Conservation (phyloP, 2,797 vertebrate species). For the Crocidura indochinensis region DNA sequence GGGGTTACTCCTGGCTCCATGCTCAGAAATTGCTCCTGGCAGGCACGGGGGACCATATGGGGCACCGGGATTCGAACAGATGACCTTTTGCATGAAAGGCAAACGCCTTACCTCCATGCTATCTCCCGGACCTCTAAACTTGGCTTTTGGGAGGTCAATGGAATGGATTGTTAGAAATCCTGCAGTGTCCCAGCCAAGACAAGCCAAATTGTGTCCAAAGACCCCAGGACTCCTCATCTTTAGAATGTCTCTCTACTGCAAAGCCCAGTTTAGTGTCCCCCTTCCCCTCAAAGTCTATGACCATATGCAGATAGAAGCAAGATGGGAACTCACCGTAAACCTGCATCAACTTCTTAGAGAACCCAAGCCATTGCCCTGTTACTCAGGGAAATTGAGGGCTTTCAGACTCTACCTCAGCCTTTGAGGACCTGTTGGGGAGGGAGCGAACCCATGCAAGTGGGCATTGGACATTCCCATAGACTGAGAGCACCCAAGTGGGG, state of each 20-base stretch:
- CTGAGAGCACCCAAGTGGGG: not conserved
- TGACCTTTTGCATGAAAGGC: no score
- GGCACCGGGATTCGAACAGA: no score
- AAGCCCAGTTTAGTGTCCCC: not conserved
- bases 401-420: not conserved
- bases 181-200: not conserved
- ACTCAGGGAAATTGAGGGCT: accelerated
- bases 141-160: not conserved
- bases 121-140: no score
- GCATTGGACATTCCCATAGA: not conserved
- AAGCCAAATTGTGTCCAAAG: not conserved
- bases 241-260: not conserved
- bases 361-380: not conserved
- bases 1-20: no score
- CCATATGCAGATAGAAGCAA: not conserved
- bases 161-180: not conserved
- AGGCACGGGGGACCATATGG: no score
- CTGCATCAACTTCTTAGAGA: not conserved
- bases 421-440: not conserved
- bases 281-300: not conserved
- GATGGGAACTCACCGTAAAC: not conserved
- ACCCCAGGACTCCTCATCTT: not conserved
- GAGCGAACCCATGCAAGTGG: not conserved
- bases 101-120: no score
- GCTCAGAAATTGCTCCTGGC: no score